Conservation (phyloP, 2,888 invertebrate genomes). For the Eupithecia tripunctaria region DNA sequence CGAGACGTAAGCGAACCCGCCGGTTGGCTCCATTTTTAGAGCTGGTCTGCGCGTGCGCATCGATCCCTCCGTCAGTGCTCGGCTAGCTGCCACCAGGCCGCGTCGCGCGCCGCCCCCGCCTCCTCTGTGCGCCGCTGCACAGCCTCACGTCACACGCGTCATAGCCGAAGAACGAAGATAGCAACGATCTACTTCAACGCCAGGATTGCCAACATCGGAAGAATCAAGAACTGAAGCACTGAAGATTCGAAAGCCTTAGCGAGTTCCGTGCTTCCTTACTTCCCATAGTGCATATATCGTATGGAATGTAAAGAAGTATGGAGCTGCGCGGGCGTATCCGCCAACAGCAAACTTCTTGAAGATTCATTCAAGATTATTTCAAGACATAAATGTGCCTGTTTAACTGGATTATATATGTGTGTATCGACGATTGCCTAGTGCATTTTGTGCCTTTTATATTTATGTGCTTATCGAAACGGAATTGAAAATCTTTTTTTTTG, state of each 20-base stretch:
- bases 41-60: constrained; percentile 83
- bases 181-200: constrained; percentile 37
- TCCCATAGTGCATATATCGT: constrained; percentile 94
- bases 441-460: constrained; percentile 26
- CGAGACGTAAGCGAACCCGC: constrained; percentile 81
- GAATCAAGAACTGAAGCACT: constrained; percentile 55
- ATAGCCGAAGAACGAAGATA: constrained; percentile 48
- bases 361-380: constrained; percentile 49
- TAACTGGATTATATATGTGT: constrained; percentile 23
- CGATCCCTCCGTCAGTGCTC: constrained; percentile 77
- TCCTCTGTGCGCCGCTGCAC: constrained; percentile 49
- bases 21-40: constrained; percentile 84
- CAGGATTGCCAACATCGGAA: constrained; percentile 44
- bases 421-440: constrained; percentile 27
- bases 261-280: constrained; percentile 98
- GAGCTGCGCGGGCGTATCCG: constrained; percentile 86
- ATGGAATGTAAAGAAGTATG: constrained; percentile 99
- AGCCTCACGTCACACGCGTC: constrained; percentile 48
- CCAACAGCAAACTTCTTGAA: constrained; percentile 61
- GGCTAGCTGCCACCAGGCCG: constrained; percentile 78
- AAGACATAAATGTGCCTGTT: constrained; percentile 48
- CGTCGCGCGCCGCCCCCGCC: constrained; percentile 76
- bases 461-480: constrained; percentile 23
- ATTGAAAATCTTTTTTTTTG: constrained; percentile 12
- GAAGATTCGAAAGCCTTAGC: constrained; percentile 81